phyloP scores from a whole-genome alignment of 92 coral and sea anemone genomes.

The Porites lobata region DNA sequence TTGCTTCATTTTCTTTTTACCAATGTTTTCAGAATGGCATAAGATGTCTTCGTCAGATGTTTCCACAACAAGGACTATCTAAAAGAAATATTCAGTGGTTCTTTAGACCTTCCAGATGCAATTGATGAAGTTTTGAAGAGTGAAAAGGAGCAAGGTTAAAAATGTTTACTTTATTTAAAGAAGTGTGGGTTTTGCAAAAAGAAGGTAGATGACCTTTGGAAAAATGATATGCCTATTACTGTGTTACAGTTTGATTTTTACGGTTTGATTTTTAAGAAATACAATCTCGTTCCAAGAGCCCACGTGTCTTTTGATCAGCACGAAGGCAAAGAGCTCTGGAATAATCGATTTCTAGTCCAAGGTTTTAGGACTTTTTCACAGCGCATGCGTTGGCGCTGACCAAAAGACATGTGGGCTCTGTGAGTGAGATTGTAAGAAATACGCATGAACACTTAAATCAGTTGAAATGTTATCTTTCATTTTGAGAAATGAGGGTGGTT shows the following conservation, averaged over 20 bases:
- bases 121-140: conserved; percentile 15
- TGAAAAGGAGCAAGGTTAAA: conserved; percentile 14
- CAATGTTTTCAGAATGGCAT: conserved; percentile 18
- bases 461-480: background rate
- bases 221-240: background rate
- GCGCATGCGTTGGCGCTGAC: no score
- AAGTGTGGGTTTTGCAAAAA: background rate
- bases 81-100: background rate
- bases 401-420: no score
- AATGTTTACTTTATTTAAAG: background rate
- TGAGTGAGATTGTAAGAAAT: background rate
- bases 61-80: conserved; percentile 1
- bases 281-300: no score
- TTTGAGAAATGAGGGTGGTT: no score
- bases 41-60: conserved; percentile 5
- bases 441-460: background rate
- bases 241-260: background rate
- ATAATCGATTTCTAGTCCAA: no score
- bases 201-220: background rate
- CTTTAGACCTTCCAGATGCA: conserved; percentile 19
- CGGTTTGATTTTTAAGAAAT: no score
- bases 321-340: no score
- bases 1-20: background rate
- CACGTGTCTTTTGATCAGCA: no score
- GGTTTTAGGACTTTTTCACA: no score